phyloP scores from a whole-genome alignment of 2,113 vertebrate species.

The Mastomys coucha region DNA sequence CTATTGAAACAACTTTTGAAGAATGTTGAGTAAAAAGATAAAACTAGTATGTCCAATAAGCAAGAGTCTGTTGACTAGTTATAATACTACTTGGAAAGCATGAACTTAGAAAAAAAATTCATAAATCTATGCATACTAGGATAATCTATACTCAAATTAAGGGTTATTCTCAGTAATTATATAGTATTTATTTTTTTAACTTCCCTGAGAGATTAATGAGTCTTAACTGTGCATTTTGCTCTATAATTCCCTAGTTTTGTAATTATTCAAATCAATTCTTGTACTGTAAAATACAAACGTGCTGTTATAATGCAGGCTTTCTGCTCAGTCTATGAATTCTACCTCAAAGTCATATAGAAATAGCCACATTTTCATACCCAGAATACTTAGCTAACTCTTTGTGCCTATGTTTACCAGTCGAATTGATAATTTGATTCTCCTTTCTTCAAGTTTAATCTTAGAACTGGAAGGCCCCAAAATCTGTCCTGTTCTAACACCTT shows the following conservation, averaged over 20 bases:
- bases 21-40: background rate
- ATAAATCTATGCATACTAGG: background rate
- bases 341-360: background rate
- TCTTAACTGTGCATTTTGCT: background rate
- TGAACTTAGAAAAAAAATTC: background rate
- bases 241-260: background rate
- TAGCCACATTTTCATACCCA: background rate
- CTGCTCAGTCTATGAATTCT: background rate
- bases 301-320: background rate
- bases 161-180: background rate
- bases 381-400: background rate
- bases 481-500: background rate
- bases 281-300: background rate
- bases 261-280: background rate
- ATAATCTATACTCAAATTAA: background rate
- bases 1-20: background rate
- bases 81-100: background rate
- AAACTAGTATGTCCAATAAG: background rate
- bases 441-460: background rate
- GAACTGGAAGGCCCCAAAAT: background rate
- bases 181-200: background rate
- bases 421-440: background rate
- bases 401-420: background rate
- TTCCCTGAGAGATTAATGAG: background rate
- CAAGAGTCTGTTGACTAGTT: background rate